Evolutionary conservation across 2,797 vertebrate species (phyloP).

Genomic region (Hypotaenidia okinawae): DNA sequence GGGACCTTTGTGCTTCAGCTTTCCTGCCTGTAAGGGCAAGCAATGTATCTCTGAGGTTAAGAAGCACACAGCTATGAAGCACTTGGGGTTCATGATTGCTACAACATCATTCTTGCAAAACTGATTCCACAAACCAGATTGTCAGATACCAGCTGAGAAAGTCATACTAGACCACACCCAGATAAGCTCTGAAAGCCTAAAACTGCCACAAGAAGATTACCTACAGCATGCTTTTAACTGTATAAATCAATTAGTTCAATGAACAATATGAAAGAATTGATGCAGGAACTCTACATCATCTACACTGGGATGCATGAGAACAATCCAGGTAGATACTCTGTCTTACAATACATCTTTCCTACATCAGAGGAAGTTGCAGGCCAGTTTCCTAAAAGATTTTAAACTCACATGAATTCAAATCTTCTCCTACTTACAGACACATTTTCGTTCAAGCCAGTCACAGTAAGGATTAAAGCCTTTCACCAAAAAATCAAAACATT

Average conservation of each 20-base stretch:
- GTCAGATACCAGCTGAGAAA: conserved; percentile 60
- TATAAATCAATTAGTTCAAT: not conserved
- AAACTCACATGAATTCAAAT: not conserved
- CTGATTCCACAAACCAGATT: conserved; percentile 57
- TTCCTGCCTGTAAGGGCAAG: not conserved
- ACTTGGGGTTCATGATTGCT: not conserved
- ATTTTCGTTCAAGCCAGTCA: not conserved
- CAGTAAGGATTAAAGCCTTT: not conserved
- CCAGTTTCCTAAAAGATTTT: not conserved
- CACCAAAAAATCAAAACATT: not conserved
- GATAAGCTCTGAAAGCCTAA: not conserved
- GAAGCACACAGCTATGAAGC: not conserved
- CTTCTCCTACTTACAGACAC: not conserved
- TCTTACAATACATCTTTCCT: not conserved
- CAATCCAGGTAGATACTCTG: not conserved
- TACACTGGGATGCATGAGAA: not conserved
- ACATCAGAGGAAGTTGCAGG: not conserved
- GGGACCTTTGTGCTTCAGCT: not conserved
- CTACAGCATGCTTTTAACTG: not conserved
- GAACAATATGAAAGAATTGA: not conserved
- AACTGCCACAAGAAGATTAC: not conserved
- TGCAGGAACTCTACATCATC: not conserved
- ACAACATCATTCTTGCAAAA: conserved; percentile 63
- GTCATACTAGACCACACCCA: conserved; percentile 55
- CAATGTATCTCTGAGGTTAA: not conserved